Evolutionary conservation across 2,888 invertebrate genomes (phyloP), one percentile per base, ranked within the genome.

Genomic region (Nomada flava): DNA sequence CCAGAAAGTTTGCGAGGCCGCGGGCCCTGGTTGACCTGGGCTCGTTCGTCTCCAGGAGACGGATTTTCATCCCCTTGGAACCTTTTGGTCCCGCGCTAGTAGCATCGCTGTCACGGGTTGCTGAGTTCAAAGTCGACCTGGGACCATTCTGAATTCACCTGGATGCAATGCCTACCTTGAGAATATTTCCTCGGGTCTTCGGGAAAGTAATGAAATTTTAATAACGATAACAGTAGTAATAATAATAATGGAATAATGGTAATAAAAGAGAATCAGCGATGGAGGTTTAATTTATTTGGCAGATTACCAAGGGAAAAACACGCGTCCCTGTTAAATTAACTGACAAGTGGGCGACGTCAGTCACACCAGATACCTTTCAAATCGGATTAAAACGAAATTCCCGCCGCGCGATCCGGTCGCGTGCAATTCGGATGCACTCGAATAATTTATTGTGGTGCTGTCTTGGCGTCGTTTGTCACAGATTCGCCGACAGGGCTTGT

Each of bases 21-120:
- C 79, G 81, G 89, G 87, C 87, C 86, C 87, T 86, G 87, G 87
- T 86, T 89, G 90, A 89, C 90, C 90, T 85, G 86, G 80, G 85
- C 81, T 76, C 82, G 65, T 82, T 60, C 76, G 72, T 83, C 72
- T 83, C 60, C 23, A 72, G 63, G 77, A 85, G 85, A 85, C 82
- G 79, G 83, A 88, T 89, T 86, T 82, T 79, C 85, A 74, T 72
- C 23, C 77, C 67, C 76, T 55, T 59, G 73, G 44, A 70, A 59
- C 83, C 69, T 63, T 76, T 57, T 59, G 29, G 36, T 63, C 26
- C 63, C 15, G 20, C 76, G 62, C 18, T n/a, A 7, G 44, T 20
- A 11, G 7, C 52, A 52, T n/a, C 9, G 29, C 52, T 59, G 36
- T 64, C 59, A 26, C 42, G 42, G 57, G 36, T 29, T 18, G 42